A percentile compares a stretch with the other conserved stretches of the same genome.
Evolutionary conservation across 2,888 invertebrate genomes (phyloP).

Genomic region (Tenthredo livida): DNA sequence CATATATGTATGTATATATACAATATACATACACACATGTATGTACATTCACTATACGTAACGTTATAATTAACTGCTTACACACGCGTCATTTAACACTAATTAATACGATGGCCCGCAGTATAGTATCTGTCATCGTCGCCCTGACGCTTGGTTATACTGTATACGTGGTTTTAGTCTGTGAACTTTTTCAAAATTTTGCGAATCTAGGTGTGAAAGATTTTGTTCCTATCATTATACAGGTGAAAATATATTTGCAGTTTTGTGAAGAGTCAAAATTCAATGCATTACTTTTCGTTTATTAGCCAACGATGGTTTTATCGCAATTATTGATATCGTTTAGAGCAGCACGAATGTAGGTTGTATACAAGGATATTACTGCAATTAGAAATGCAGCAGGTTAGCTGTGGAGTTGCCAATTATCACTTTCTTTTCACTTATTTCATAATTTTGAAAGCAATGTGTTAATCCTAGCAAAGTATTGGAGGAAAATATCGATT

Average conservation of each 20-base stretch:
- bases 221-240: too few species aligned
- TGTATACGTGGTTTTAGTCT: neutral
- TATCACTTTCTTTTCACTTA: neutral
- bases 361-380: neutral
- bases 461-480: neutral
- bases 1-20: neutral
- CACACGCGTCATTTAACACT: slow-evolving; percentile 35
- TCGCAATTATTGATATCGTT: neutral
- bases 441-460: neutral
- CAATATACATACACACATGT: neutral
- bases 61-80: slow-evolving; percentile 27
- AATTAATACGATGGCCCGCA: slow-evolving; percentile 20
- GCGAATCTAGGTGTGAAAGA: too few species aligned
- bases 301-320: neutral
- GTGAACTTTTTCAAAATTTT: neutral
- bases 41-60: neutral
- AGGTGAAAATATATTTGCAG: neutral
- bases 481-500: neutral
- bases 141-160: neutral
- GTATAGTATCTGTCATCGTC: neutral
- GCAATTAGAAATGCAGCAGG: neutral
- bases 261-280: neutral
- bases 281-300: neutral
- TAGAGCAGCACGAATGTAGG: too few species aligned
- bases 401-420: neutral